Percentiles rank a stretch among this genome's conserved stretches.
Conservation (phyloP, 2,888 invertebrate species). For the Alviniconcha strummeri region DNA sequence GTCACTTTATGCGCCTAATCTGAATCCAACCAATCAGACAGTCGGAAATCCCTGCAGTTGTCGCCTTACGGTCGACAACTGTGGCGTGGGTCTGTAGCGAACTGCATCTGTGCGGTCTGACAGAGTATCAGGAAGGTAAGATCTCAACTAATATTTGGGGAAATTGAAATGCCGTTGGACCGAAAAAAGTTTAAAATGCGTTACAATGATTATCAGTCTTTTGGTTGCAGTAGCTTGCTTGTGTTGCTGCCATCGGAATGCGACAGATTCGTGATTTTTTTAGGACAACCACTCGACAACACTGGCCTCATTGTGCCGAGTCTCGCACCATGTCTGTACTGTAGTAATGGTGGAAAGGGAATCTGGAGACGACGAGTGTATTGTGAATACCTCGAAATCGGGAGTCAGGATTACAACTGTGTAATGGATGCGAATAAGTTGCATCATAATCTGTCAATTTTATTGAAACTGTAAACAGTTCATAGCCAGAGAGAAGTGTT, state of each 20-base stretch:
- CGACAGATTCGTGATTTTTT: not conserved
- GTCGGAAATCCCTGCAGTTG: constrained; percentile 31
- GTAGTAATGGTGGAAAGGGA: constrained; percentile 32
- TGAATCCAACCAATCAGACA: constrained; percentile 60
- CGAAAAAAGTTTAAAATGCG: constrained; percentile 42
- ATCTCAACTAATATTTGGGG: not conserved
- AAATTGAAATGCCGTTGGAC: not conserved
- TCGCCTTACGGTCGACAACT: constrained; percentile 32
- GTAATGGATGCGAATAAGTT: not conserved
- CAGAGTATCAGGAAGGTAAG: constrained; percentile 29
- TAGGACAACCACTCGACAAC: not conserved
- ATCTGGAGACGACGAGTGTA: not conserved
- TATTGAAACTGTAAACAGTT: not conserved
- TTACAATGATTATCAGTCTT: constrained; percentile 41
- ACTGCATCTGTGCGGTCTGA: constrained; percentile 16
- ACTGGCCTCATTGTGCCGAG: constrained; percentile 22
- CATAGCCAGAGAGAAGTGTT: not conserved
- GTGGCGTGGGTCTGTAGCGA: constrained; percentile 33
- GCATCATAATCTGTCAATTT: not conserved
- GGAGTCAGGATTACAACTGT: not conserved
- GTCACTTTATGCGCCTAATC: constrained; percentile 57
- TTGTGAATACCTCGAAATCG: not conserved
- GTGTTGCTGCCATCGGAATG: not conserved
- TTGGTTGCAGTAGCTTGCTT: constrained; percentile 39
- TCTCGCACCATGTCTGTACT: constrained; percentile 31